Evolutionary conservation across 2,113 vertebrate genomes (phyloP), one percentile per base, ranked within the genome.

Genomic region (Otocyon megalotis): DNA sequence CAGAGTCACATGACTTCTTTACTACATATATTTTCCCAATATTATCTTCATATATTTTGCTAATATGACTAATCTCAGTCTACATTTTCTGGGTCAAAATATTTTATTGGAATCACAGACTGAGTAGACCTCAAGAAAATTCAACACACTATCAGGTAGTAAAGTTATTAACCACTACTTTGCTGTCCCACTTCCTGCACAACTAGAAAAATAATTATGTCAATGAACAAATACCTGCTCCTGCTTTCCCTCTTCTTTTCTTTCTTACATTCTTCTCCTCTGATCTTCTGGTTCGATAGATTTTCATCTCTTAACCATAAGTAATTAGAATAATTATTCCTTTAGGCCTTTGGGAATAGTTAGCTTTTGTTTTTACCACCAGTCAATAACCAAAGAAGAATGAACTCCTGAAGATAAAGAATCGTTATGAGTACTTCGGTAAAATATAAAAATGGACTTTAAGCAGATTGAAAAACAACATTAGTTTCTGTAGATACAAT

Each of bases 21-120:
- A 77, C 12, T 62, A 60, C 56, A 50, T 19, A 13, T 4, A 67
- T 81, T 80, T 92, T 5, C 24, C 67, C 13, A 84, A 32, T 65
- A 50, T 63, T 86, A 48, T 80, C 11, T 93, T 89, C n/a, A 63
- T 65, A 12, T 87, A 71, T 74, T 84, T 97, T 96, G 12, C n/a
- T 83, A 65, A 91, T 85, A n/a, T 85, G 48, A 71, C 24, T 48
- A 72, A 81, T 79, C 26, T 8, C 7, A 35, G 48, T n/a, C 84
- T 35, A 65, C 1, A 79, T 67, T 87, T 88, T 67, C 19, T 43
- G 0, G 5, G 9, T 79, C 16, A 94, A 82, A 96, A 84, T 87
- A 14, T 22, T 86, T 90, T 32, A 60, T n/a, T 1, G 9, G 26
- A 80, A 63, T 74, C 54, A 30, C 7, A 82, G 82, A 79, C 26